These are phyloP conservation scores for Zaprionus bogoriensis DNA, from an alignment of 2,888 invertebrate genomes.

Conservation along the genomic window DNA sequence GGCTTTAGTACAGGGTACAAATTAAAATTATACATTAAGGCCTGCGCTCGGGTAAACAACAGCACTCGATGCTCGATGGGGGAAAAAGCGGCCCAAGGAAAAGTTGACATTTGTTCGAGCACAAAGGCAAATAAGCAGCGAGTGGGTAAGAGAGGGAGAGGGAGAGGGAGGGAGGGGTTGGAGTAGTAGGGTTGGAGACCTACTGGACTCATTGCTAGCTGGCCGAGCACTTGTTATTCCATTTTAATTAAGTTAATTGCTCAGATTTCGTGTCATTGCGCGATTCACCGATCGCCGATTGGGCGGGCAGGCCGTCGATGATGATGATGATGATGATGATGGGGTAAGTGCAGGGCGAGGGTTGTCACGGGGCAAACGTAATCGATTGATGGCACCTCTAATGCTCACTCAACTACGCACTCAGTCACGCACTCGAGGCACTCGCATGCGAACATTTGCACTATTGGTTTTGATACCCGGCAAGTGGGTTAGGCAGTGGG, in stretches of 20 bases:
- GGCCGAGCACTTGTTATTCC: conserved; percentile 79
- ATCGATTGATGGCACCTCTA: conserved; percentile 62
- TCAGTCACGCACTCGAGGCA: conserved; percentile 45
- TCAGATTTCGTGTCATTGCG: conserved; percentile 67
- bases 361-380: conserved; percentile 43
- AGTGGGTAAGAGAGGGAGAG: background rate
- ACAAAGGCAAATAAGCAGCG: conserved; percentile 56
- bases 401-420: conserved; percentile 49
- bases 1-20: conserved; percentile 55
- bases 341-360: conserved; percentile 13
- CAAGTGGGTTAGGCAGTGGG: accelerated
- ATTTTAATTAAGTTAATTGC: conserved; percentile 83
- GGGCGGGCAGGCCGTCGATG: background rate
- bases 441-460: conserved; percentile 15
- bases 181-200: conserved; percentile 5
- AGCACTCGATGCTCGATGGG: conserved; percentile 18
- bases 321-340: too few species aligned
- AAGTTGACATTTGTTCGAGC: conserved; percentile 70
- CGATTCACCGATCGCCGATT: conserved; percentile 30
- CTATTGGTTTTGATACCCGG: conserved; percentile 26
- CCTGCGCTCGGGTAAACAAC: conserved; percentile 19
- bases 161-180: background rate
- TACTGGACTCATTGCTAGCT: conserved; percentile 17
- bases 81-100: conserved; percentile 16
- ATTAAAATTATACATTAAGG: conserved; percentile 70